These are phyloP conservation scores for Hyppa rectilinea DNA, from an alignment of 2,888 invertebrate genomes.

Conservation along the genomic window DNA sequence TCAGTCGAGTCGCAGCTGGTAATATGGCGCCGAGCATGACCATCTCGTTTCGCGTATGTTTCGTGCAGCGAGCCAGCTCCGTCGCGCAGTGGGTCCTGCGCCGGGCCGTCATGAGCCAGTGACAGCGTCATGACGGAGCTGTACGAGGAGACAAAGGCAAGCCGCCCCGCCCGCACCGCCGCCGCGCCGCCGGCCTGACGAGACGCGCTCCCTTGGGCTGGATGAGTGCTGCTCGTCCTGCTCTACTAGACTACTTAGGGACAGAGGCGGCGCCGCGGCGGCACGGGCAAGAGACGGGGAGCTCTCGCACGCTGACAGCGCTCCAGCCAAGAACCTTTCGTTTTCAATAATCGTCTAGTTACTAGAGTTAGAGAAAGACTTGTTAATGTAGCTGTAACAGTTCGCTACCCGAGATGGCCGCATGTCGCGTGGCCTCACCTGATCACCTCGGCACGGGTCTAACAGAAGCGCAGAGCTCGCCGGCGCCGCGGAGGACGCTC, in stretches of 20 bases:
- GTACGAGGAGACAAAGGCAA: constrained; percentile 19
- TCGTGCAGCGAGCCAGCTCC: background rate
- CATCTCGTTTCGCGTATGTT: constrained; percentile 8
- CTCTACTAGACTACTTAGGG: background rate
- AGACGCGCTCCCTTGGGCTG: background rate
- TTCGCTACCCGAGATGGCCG: no score
- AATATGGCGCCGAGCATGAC: no score
- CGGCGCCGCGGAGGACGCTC: no score
- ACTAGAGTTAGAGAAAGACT: no score
- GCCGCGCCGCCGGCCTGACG: background rate
- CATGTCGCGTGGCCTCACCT: no score
- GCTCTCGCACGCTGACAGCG: background rate
- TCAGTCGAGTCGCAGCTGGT: no score
- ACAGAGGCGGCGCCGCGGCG: background rate
- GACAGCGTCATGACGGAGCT: constrained; percentile 17
- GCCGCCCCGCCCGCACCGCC: background rate
- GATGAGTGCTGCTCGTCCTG: background rate
- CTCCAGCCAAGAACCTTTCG: background rate
- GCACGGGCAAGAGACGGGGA: background rate
- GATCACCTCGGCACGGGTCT: no score
- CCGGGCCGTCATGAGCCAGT: background rate
- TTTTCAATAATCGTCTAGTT: background rate
- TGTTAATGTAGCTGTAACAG: no score
- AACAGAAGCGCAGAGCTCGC: no score
- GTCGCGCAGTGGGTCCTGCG: no score